Base-by-base conservation (phyloP, 2,888 invertebrate species). In the Lymantria dispar region DNA sequence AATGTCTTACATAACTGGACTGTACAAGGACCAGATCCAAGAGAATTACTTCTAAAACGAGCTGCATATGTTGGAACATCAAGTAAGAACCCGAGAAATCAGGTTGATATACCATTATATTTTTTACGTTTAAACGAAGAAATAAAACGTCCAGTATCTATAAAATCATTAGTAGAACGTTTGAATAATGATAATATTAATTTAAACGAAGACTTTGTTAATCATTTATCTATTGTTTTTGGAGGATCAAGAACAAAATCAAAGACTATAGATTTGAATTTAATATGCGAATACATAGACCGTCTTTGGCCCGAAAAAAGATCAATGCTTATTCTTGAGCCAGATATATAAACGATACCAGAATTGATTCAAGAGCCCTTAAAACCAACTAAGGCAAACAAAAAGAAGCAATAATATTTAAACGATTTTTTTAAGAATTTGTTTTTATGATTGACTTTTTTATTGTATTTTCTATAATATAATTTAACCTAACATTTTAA, bases 41-140 rank as follows among this genome's bases (percentile, higher is more conserved):
- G 76, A 52, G 64, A 67, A 37, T 10, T 78, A 29, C 40, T 80
- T 44, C 47, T 81, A 33, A 60, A 61, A 11, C 60, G 82, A 56
- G 76, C 70, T 3, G 61, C 72, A 8, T 80, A 56, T 51, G 62
- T 82, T 0, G 63, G 72, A 7, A 62, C 50, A 37, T 38, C 44
- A 10, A 48, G 49, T 14, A 22, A 22, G 22, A 22, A 22, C 5
- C 73, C 60, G 45, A 73, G 48, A 40, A 46, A 55, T 9, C 57
- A 54, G 46, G 40, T 62, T 1, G 74, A 78, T 43, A 54, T 74
- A 10, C 64, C 61, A 0, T 31, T 70, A 8, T 74, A 67, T 51
- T 74, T 78, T 46, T 54, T 72, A 43, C 40, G 22, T 15, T 31
- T 52, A 13, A 15, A 31, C 22, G 30, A 42, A 29, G 13, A 42